Base-by-base conservation (phyloP, 2,113 vertebrate species). In the Melierax canorus region DNA sequence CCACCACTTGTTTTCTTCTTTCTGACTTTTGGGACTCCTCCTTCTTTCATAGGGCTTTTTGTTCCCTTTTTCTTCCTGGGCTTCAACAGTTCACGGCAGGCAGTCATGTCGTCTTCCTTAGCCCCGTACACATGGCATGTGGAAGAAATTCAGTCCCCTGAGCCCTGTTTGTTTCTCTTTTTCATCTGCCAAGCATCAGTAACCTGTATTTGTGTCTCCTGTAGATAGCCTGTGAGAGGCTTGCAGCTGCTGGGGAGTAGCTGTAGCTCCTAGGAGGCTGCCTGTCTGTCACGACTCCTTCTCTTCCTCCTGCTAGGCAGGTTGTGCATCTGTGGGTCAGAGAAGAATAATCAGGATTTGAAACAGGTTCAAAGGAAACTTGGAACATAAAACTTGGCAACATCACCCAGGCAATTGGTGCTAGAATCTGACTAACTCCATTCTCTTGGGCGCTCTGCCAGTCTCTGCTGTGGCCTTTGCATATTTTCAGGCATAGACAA, bases 401-500 rank as follows among this genome's bases (percentile, higher is more conserved):
- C 58, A 83, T 69, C 66, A 80, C 15, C 29, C 77, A 91, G 71
- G 94, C 89, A 97, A 92, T 43, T 88, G 94, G 87, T 95, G 84
- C 59, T 95, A 87, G 89, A 92, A 92, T 97, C 87, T 94, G 92
- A 96, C 94, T 94, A 95, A 94, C 59, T 91, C 77, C n/a, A 46
- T 77, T 91, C 66, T 92, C 91, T 95, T 1, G 0, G 94, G 95
- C 90, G 0, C 63, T 94, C 62, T 91, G 91, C 95, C 94, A 97
- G 86, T 67, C 77, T 94, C 89, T 91, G 84, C 90, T 92, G 77
- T 90, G 92, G 89, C 91, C 96, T 94, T 92, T 95, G 85, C 91
- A 90, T 94, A 96, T 95, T 97, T 97, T 96, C 86, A 95, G 87
- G 63, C 89, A 97, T 5, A 97, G 77, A 62, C 74, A 95, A 95